A percentile compares a stretch with the other conserved stretches of the same genome.
Conservation (phyloP, 2,888 invertebrate genomes). For the Dorcus parallelipipedus region DNA sequence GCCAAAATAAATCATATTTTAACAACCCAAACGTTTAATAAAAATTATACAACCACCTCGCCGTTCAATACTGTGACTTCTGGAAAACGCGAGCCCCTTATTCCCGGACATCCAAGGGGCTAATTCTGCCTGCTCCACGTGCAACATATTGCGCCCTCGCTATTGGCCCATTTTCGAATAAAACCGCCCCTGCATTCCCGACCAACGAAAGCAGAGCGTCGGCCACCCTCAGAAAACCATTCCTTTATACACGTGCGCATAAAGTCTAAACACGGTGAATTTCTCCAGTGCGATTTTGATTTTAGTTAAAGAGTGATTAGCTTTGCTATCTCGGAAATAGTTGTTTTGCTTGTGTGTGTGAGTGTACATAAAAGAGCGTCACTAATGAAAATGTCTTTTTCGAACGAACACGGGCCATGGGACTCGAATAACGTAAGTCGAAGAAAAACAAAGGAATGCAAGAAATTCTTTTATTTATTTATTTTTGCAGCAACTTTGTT, state of each 20-base stretch:
- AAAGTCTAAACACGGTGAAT: neutral
- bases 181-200: neutral
- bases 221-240: neutral
- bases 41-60: neutral
- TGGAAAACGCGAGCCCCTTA: neutral
- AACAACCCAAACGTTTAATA: neutral
- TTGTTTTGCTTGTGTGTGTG: neutral
- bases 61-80: too few species aligned
- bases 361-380: neutral
- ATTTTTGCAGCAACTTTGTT: too few species aligned
- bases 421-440: conserved; percentile 42
- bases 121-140: neutral
- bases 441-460: too few species aligned
- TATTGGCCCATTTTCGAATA: neutral
- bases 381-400: conserved; percentile 48
- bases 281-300: neutral
- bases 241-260: neutral
- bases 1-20: neutral
- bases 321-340: too few species aligned
- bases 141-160: neutral
- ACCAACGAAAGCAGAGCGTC: neutral
- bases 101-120: neutral
- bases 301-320: too few species aligned
- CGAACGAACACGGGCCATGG: conserved; percentile 46
- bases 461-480: too few species aligned